Evolutionary conservation across 2,797 vertebrate genomes (phyloP), one percentile per base, ranked within the genome.

Genomic region (Diplodus sargus): DNA sequence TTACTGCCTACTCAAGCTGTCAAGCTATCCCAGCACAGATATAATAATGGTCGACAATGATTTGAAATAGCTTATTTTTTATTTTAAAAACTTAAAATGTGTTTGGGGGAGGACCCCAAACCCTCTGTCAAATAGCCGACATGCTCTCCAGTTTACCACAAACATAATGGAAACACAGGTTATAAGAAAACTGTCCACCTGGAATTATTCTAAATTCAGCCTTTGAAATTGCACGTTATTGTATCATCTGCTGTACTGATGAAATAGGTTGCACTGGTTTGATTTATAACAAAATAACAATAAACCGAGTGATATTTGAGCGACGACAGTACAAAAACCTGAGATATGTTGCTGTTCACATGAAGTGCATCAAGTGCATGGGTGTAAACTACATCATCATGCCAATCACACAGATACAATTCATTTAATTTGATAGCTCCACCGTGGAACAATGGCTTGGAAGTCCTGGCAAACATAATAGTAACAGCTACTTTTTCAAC

Each of bases 401-500:
- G 15, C 15, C 34, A 62, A 43, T 39, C 14, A 63, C 25, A 62
- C 23, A 45, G 20, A 17, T 2, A 4, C 39, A 49, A 28, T 56
- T 1, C 34, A 11, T 30, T 1, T 53, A 23, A 53, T 25, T 28
- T 13, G 17, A 56, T n/a, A n/a, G 39, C 4, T 62, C 16, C 45
- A 65, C 20, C 7, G 15, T 23, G 25, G 30, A 43, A 52, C 20
- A 34, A 70, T 76, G 57, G 65, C 61, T 79, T 70, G 23, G 0
- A 53, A 5, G 14, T 70, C 49, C 59, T 70, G 13, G 14, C 14
- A 67, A 76, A 48, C 48, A 64, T 18, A 6, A 42, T n/a, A 52
- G 28, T 65, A 64, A 61, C 45, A 70, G 18, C 4, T 58, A 16
- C 54, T 63, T 15, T 28, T 28, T 28, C 28, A 68, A 3, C 3